phyloP scores from a whole-genome alignment of 1,140 invertebrate species.

The Bombus terrestris region DNA sequence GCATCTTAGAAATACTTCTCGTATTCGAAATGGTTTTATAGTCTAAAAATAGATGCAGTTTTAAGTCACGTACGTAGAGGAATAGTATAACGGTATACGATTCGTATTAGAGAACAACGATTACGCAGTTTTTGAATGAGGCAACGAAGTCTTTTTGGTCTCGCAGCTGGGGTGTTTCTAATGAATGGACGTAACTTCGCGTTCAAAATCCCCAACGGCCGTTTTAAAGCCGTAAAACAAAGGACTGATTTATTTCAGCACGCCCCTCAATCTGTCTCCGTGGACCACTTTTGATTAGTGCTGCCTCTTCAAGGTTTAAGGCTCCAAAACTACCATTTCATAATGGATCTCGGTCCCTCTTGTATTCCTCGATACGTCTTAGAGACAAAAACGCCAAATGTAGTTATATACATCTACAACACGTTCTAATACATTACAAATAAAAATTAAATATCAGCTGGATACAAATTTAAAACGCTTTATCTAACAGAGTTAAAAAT shows the following conservation, averaged over 20 bases:
- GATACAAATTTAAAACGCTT: neutral
- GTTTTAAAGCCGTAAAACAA: constrained; percentile 78
- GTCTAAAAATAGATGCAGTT: neutral
- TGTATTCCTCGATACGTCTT: neutral
- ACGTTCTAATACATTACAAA: neutral
- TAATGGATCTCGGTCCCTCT: constrained; percentile 16
- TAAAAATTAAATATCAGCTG: too few relatives aligned
- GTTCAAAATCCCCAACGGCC: constrained; percentile 74
- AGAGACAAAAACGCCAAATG: neutral
- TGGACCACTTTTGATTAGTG: constrained; percentile 75
- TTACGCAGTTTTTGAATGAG: constrained; percentile 47
- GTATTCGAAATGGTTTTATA: neutral
- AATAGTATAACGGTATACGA: neutral
- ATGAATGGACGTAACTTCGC: constrained; percentile 75
- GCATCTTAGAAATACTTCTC: neutral
- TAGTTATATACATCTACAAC: neutral
- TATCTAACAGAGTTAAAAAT: too few relatives aligned
- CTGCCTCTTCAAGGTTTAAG: constrained; percentile 60
- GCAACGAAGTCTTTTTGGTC: constrained; percentile 59
- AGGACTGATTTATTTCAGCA: constrained; percentile 77
- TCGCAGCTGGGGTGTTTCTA: constrained; percentile 73
- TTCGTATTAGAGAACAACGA: constrained; percentile 6
- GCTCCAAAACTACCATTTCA: constrained; percentile 29
- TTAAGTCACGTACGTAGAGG: too few relatives aligned
- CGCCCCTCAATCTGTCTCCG: constrained; percentile 74